Percentiles rank a stretch among this genome's conserved stretches.
These are phyloP conservation scores for Myodes glareolus DNA, from an alignment of 2,113 vertebrate genomes.

Conservation along the genomic window DNA sequence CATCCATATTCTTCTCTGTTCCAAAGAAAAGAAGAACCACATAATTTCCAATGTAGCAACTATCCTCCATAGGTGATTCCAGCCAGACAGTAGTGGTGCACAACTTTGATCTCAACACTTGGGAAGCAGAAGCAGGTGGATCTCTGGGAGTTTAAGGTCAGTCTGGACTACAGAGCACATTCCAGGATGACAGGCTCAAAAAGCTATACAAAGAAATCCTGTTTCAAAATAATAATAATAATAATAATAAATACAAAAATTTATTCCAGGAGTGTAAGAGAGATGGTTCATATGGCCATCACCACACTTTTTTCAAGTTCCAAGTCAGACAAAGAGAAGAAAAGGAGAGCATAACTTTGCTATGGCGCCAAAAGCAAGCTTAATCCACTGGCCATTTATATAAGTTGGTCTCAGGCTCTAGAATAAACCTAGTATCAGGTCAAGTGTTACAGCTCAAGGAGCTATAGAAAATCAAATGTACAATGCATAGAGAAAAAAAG, in stretches of 20 bases:
- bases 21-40: background rate
- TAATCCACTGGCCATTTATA: background rate
- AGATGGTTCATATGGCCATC: background rate
- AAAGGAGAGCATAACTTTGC: background rate
- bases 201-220: too few relatives aligned
- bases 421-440: background rate
- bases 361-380: background rate
- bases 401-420: background rate
- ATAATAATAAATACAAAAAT: background rate
- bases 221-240: too few relatives aligned
- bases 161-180: too few relatives aligned
- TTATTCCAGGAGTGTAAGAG: background rate
- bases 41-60: background rate
- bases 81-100: too few relatives aligned
- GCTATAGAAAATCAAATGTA: background rate
- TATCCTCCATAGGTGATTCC: background rate
- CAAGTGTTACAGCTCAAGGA: background rate
- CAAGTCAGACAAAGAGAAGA: too few relatives aligned
- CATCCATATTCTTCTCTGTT: background rate
- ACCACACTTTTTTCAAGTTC: background rate
- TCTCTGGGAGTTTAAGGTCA: too few relatives aligned
- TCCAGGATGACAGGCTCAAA: too few relatives aligned
- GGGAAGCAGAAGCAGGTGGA: too few relatives aligned
- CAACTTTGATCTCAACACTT: too few relatives aligned
- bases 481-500: background rate